A percentile compares a stretch with the other conserved stretches of the same genome.
Conservation (phyloP, 37 sponge, comb jelly and placozoan genomes). For the Crambe crambe region DNA sequence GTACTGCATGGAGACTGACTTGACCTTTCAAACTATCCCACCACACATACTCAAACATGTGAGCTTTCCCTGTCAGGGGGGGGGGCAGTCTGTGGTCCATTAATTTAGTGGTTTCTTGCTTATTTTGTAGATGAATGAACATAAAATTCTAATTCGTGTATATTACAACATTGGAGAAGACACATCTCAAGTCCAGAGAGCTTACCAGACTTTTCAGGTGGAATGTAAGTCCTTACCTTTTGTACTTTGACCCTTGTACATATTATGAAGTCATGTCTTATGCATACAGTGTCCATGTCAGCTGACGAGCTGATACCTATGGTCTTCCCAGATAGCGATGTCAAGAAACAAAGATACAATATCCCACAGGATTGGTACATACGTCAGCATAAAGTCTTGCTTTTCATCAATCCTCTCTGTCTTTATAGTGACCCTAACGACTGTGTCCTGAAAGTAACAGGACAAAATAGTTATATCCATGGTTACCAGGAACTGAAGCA, state of each 20-base stretch:
- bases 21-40: slow-evolving; percentile 25
- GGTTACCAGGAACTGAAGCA: slow-evolving; percentile 48
- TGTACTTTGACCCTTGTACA: too few species aligned
- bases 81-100: too few species aligned
- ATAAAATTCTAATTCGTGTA: slow-evolving; percentile 47
- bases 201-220: slow-evolving; percentile 56
- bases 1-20: slow-evolving; percentile 80
- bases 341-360: slow-evolving; percentile 32
- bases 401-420: not conserved
- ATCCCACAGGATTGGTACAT: slow-evolving; percentile 50
- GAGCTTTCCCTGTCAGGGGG: not conserved
- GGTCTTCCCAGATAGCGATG: slow-evolving; percentile 36
- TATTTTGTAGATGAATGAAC: slow-evolving; percentile 1
- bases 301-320: slow-evolving; percentile 47
- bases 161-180: slow-evolving; percentile 14
- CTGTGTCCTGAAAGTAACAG: slow-evolving; percentile 71
- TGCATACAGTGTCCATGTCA: slow-evolving; percentile 33
- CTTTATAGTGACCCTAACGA: slow-evolving; percentile 42
- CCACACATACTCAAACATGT: slow-evolving; percentile 49
- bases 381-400: not conserved
- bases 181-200: not conserved
- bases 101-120: too few species aligned
- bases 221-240: slow-evolving; percentile 16
- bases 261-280: not conserved
- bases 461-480: slow-evolving; percentile 50